Evolutionary conservation across 2,888 invertebrate genomes (phyloP), one percentile per base, ranked within the genome.

Genomic region (Troglohyphantes excavatus): DNA sequence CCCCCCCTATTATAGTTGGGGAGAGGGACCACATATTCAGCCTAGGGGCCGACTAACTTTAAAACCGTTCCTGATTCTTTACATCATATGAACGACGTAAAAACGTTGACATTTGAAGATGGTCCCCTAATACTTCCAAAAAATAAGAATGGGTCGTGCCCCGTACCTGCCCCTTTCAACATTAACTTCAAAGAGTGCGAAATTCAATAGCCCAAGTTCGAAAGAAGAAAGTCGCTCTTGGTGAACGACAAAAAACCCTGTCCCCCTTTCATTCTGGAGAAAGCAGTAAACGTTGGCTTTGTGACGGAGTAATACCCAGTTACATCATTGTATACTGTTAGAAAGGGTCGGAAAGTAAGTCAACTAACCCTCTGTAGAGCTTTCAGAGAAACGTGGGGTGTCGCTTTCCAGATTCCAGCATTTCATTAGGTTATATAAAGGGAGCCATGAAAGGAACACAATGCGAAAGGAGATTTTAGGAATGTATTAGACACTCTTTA

Each of bases 241-340:
- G 39, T 39, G 3, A 13, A 13, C 9, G 53, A 33, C 3, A 53
- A n/a, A 53, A 53, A 53, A 53, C 9, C n/a, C n/a, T 13, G 13
- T n/a, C 1, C 53, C n/a, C 1, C 53, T 2, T 53, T 53, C 53
- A 2, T 53, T 53, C 3, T 53, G n/a, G n/a, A 53, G 13, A 53
- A 17, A 13, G n/a, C 53, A 53, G 53, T 53, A 53, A 53, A 53
- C 53, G 53, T 53, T 53, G n/a, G 53, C 53, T 53, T 53, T 53
- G 53, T 53, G 17, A 53, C 17, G 5, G 53, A 0, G 53, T 17
- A 13, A 13, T 46, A 17, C 17, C 46, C 17, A 17, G 46, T 17
- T 46, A 17, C 46, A 7, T 7, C 46, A 46, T 46, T 46, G 46
- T 17, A 17, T 46, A 17, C 46, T 33, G 9, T 9, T 46, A 46